A percentile compares a stretch with the other conserved stretches of the same genome.
These are phyloP conservation scores for Phyllotis vaccarum DNA, from an alignment of 2,797 vertebrate genomes.

Conservation along the genomic window DNA sequence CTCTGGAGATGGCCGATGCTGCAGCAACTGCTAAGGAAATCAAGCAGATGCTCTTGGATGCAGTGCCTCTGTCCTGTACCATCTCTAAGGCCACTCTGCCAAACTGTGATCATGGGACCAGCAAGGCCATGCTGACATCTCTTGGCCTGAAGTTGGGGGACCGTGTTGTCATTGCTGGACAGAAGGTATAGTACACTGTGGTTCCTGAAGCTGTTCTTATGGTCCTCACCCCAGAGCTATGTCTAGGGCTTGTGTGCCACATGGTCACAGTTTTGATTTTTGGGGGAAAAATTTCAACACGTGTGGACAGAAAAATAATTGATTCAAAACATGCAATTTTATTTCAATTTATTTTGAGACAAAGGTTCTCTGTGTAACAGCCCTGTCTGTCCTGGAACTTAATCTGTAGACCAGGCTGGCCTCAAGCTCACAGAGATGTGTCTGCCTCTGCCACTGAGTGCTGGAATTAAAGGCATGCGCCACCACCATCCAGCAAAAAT, in stretches of 20 bases:
- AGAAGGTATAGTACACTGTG: slow-evolving; percentile 92
- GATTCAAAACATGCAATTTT: background rate
- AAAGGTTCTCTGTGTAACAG: background rate
- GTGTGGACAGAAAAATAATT: slow-evolving; percentile 35
- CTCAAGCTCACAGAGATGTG: background rate
- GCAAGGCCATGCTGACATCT: slow-evolving; percentile 90
- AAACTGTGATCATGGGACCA: slow-evolving; percentile 85
- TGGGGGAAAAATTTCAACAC: background rate
- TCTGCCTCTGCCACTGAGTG: background rate
- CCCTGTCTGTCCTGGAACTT: background rate
- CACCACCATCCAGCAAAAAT: background rate
- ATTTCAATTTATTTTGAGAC: background rate
- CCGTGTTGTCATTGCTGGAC: slow-evolving; percentile 96
- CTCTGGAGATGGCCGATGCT: slow-evolving; percentile 96
- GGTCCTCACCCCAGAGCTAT: background rate
- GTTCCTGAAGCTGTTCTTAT: background rate
- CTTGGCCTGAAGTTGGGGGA: slow-evolving; percentile 95
- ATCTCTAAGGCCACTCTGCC: slow-evolving; percentile 88
- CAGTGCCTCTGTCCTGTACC: slow-evolving; percentile 89
- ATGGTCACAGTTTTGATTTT: background rate
- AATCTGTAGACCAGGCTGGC: background rate
- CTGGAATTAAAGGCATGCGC: background rate
- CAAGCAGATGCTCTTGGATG: slow-evolving; percentile 91
- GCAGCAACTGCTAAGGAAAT: slow-evolving; percentile 95
- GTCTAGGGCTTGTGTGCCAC: fast-evolving